Evolutionary conservation across 2,113 vertebrate genomes (phyloP), one percentile per base, ranked within the genome.

Genomic region (Aleadryas rufinucha): DNA sequence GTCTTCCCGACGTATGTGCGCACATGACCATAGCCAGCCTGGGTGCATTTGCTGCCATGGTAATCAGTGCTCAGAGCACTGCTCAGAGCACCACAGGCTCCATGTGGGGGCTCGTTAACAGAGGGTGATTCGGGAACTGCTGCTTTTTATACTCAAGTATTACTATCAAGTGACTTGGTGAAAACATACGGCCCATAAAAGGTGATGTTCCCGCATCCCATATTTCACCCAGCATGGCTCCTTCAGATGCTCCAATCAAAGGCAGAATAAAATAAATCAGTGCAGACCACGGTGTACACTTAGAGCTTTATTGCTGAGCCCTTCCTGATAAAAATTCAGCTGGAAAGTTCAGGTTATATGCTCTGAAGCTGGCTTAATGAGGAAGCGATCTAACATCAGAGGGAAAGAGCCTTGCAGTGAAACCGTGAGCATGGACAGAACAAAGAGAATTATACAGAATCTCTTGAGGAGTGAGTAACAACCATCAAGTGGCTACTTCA

Each of bases 1-100:
- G 42, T 27, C 35, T 76, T 80, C 78, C 19, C 2, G 5, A 24
- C 0, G 1, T 23, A 5, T 0, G 0, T 31, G 47, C n/a, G 47
- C 82, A 42, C 84, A 75, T 5, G 11, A 11, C 4, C 1, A 0
- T 9, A 11, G 41, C 57, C 59, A 11, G 66, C 7, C 41, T 1
- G 6, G 50, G 26, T 23, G 57, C 33, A 7, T 30, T 26, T 44
- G 86, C 92, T 88, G 80, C 78, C 56, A 50, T 16, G 33, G 76
- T 2, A 44, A 86, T 80, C 66, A 15, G 72, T 4, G 71, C 61
- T 66, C 84, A 75, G 42, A 47, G 59, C 69, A 44, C 69, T 41
- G 79, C 75, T n/a, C 21, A 14, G 21, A 64, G 60, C 59, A 28
- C 63, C 7, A 1, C 0, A 1, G 65, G 69, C 79, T 61, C 4